Percentiles rank a stretch among this genome's conserved stretches.
Conservation (phyloP, 2,797 vertebrate genomes). For the Myotis planiceps region DNA sequence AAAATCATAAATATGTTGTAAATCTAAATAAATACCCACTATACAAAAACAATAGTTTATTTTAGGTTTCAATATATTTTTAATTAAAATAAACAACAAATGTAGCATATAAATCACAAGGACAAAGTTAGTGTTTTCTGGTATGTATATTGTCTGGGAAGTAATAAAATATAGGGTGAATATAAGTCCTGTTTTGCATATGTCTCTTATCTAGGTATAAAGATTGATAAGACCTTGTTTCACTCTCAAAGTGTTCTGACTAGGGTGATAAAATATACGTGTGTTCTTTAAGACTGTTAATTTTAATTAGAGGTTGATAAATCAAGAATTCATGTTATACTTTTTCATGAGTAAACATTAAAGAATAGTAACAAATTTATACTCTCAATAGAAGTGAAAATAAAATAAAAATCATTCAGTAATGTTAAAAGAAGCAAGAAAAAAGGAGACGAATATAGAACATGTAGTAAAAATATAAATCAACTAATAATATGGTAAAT, state of each 20-base stretch:
- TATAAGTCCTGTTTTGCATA: neutral
- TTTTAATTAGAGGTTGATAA: neutral
- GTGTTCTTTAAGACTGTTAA: neutral
- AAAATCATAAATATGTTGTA: neutral
- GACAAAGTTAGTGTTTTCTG: neutral
- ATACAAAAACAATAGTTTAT: neutral
- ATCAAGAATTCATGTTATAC: neutral
- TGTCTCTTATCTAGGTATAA: neutral
- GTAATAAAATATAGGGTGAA: neutral
- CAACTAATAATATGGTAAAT: neutral
- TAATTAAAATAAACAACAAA: neutral
- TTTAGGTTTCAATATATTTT: neutral
- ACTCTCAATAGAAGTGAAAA: neutral
- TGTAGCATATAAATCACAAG: neutral
- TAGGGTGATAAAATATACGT: neutral
- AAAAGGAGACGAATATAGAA: neutral
- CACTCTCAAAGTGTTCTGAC: neutral
- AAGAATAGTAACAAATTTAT: neutral
- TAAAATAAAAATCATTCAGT: neutral
- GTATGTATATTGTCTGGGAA: neutral
- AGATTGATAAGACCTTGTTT: neutral
- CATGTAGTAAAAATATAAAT: neutral
- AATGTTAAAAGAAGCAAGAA: neutral
- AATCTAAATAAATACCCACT: neutral
- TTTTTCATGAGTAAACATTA: neutral